These are phyloP conservation scores for Periophthalmus modestus DNA, from an alignment of 2,113 vertebrate species.

Conservation along the genomic window DNA sequence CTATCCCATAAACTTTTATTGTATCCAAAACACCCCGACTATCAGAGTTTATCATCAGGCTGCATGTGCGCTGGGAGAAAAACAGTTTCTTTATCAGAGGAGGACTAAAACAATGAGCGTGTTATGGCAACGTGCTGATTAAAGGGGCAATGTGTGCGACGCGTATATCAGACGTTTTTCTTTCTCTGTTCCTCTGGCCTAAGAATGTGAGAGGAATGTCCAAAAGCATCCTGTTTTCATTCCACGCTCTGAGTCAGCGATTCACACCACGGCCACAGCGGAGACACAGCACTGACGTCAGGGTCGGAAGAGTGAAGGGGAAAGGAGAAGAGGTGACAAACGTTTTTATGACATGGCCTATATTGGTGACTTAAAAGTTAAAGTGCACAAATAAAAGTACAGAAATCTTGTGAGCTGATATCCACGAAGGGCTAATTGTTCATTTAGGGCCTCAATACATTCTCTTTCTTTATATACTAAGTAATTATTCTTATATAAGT, in stretches of 20 bases:
- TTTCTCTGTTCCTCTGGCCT: constrained; percentile 63
- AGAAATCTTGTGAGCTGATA: no score
- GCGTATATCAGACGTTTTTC: constrained; percentile 47
- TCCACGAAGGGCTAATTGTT: no score
- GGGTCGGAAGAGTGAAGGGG: neutral
- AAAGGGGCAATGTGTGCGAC: constrained; percentile 73
- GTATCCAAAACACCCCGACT: neutral
- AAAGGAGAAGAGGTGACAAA: constrained; percentile 1
- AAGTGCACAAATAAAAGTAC: neutral
- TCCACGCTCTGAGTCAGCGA: constrained; percentile 63
- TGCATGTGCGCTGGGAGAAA: neutral
- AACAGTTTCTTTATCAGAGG: neutral
- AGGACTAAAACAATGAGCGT: constrained; percentile 54
- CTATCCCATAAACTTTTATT: neutral
- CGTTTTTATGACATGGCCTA: neutral
- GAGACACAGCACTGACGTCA: constrained; percentile 42
- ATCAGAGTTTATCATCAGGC: constrained; percentile 33
- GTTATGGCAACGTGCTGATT: constrained; percentile 76
- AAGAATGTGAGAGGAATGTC: constrained; percentile 80
- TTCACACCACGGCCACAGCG: constrained; percentile 29
- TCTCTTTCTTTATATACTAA: no score
- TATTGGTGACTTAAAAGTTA: neutral
- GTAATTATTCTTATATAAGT: no score
- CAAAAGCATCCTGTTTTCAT: constrained; percentile 86
- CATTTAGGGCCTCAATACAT: no score